A percentile compares a stretch with the other conserved stretches of the same genome.
Conservation (phyloP, 2,113 vertebrate species). For the Speoplatyrhinus poulsoni region DNA sequence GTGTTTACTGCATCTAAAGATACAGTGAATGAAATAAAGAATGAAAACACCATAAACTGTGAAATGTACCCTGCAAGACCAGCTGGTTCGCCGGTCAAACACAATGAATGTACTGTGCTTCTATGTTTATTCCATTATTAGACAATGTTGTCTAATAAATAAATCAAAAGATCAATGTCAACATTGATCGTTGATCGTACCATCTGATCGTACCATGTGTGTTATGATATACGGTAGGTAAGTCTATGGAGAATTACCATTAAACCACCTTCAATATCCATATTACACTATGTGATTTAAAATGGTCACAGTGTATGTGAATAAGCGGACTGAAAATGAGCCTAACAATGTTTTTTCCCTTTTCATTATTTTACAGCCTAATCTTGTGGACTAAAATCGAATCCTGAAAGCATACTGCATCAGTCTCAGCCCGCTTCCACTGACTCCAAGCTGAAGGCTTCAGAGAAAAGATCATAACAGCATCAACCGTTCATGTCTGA, state of each 20-base stretch:
- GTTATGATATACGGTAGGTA: background rate
- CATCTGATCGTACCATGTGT: background rate
- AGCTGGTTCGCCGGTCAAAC: background rate
- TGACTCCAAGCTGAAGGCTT: background rate
- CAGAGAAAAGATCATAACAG: no score
- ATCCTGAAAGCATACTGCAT: background rate
- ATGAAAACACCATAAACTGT: no score
- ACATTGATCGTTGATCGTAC: no score
- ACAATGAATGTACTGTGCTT: background rate
- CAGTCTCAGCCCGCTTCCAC: background rate
- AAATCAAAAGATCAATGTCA: no score
- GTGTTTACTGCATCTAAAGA: no score
- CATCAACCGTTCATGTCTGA: no score
- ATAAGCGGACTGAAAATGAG: background rate
- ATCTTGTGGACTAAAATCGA: no score
- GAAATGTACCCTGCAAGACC: background rate
- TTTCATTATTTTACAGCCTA: no score
- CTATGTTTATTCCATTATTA: background rate
- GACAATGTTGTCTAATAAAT: no score
- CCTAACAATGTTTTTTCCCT: no score
- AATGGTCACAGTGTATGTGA: background rate
- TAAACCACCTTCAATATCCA: background rate
- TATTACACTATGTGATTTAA: background rate
- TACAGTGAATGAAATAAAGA: no score
- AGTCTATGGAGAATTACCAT: background rate